Percentiles rank a stretch among this genome's conserved stretches.
These are phyloP conservation scores for Dendrocopos noguchii DNA, from an alignment of 2,113 vertebrate species.

Conservation along the genomic window DNA sequence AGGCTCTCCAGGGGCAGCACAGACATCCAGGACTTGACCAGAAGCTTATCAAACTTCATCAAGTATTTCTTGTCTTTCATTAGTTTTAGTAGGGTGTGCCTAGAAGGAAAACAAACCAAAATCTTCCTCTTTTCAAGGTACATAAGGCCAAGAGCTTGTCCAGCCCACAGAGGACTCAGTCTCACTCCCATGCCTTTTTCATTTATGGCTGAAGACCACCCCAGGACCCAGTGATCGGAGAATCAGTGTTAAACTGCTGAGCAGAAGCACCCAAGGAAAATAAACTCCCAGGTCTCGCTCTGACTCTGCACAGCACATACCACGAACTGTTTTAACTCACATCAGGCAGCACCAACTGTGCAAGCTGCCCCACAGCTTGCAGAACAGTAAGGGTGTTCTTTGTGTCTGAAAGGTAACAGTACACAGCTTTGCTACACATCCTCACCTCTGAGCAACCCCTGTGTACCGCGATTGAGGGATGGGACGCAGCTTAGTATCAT, in stretches of 20 bases:
- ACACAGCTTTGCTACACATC: background rate
- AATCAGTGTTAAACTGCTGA: background rate
- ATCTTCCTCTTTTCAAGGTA: background rate
- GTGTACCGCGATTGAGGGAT: too few relatives aligned
- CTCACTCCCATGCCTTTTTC: background rate
- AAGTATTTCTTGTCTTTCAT: slow-evolving; percentile 73
- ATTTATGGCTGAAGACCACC: background rate
- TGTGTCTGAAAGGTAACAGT: background rate
- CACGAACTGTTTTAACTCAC: background rate
- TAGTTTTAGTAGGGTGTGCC: slow-evolving; percentile 45
- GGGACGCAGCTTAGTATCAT: too few relatives aligned
- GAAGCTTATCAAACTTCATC: slow-evolving; percentile 70
- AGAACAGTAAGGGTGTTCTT: background rate
- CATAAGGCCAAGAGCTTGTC: background rate
- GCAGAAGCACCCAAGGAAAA: background rate
- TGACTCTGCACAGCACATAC: background rate
- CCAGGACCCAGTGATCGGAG: background rate
- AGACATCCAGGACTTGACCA: slow-evolving; percentile 82
- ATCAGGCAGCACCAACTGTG: accelerated
- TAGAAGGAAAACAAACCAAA: slow-evolving; percentile 12
- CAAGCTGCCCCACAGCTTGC: background rate
- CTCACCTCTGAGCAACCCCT: background rate
- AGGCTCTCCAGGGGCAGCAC: slow-evolving; percentile 74
- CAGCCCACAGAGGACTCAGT: background rate
- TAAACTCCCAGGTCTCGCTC: background rate